Conservation (phyloP, 1,140 invertebrate species). For the Eufriesea mexicana region DNA sequence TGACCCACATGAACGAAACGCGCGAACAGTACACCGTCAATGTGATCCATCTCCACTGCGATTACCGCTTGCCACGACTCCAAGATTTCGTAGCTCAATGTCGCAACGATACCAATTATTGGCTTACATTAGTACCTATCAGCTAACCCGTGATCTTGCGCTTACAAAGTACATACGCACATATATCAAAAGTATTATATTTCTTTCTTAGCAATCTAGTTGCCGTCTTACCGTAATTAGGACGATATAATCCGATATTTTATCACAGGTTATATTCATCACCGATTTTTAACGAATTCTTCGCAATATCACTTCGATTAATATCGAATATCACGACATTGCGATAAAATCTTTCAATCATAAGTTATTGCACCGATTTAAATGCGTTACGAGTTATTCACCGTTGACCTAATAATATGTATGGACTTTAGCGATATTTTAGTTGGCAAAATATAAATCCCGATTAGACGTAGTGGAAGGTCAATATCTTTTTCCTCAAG, state of each 20-base stretch:
- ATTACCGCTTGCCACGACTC: conserved; percentile 9
- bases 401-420: too few relatives aligned
- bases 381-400: too few relatives aligned
- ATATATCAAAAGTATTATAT: not conserved
- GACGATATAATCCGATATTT: conserved; percentile 3
- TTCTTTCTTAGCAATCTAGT: not conserved
- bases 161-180: not conserved
- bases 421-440: too few relatives aligned
- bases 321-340: not conserved
- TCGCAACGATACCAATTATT: conserved; percentile 66
- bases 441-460: too few relatives aligned
- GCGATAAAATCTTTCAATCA: too few relatives aligned
- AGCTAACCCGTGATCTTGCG: conserved; percentile 35
- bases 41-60: conserved; percentile 21
- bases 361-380: too few relatives aligned
- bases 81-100: conserved; percentile 66
- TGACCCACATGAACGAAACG: conserved; percentile 61
- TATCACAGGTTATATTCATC: not conserved
- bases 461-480: too few relatives aligned
- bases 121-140: conserved; percentile 43
- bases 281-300: not conserved
- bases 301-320: not conserved
- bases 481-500: too few relatives aligned
- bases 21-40: conserved; percentile 30
- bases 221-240: not conserved